Conservation (phyloP, 2,113 vertebrate species). For the Syrmaticus mikado region DNA sequence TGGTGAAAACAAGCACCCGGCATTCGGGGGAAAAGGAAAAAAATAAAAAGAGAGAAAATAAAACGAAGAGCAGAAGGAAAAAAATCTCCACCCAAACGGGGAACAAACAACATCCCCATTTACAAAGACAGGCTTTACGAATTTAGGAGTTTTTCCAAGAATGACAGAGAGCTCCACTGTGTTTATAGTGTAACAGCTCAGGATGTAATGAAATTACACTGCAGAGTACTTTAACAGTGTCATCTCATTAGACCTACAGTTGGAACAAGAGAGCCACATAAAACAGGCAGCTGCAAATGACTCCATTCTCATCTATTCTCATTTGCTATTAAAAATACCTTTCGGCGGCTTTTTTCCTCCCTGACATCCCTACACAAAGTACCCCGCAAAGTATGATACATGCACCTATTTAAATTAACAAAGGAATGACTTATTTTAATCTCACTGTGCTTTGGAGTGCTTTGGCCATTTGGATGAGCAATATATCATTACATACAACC, state of each 20-base stretch:
- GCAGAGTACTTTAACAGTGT: constrained; percentile 83
- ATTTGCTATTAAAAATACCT: constrained; percentile 98
- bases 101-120: constrained; percentile 60
- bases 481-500: constrained; percentile 95
- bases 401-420: constrained; percentile 99
- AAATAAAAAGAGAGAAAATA: not conserved
- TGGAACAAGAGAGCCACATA: constrained; percentile 84
- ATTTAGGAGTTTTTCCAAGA: constrained; percentile 82
- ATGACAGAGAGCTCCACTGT: constrained; percentile 81
- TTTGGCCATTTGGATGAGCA: constrained; percentile 91
- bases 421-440: constrained; percentile 97
- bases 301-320: constrained; percentile 87
- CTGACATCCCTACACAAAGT: constrained; percentile 89
- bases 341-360: constrained; percentile 90
- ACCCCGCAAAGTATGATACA: constrained; percentile 95
- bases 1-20: not conserved
- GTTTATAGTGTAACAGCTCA: constrained; percentile 83
- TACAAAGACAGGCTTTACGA: constrained; percentile 78
- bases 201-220: constrained; percentile 87
- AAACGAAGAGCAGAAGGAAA: not conserved
- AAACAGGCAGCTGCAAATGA: constrained; percentile 88
- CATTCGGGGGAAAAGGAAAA: not conserved
- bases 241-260: constrained; percentile 86
- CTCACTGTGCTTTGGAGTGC: constrained; percentile 91
- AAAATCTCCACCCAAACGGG: not conserved